phyloP scores from a whole-genome alignment of 2,113 vertebrate genomes.

The Camelus bactrianus region DNA sequence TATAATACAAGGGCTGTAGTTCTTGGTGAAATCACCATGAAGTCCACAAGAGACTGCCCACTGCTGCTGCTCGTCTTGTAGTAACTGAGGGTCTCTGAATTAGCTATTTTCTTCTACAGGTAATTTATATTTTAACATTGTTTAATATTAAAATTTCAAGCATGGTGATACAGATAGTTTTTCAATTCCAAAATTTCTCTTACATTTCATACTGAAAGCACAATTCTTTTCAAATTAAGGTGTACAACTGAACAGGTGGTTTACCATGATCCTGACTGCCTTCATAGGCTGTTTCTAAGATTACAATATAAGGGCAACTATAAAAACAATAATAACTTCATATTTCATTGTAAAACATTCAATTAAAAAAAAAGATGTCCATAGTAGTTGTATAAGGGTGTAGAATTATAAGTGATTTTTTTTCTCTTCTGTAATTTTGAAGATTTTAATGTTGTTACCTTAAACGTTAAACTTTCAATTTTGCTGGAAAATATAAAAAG shows the following conservation, averaged over 20 bases:
- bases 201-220: background rate
- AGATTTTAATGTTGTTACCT: too few species aligned
- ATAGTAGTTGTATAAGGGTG: too few species aligned
- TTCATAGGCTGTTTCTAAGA: background rate
- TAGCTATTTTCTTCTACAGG: background rate
- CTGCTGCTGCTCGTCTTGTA: background rate
- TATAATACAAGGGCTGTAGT: background rate
- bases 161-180: background rate
- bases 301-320: background rate
- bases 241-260: background rate
- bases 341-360: background rate
- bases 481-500: background rate
- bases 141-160: background rate
- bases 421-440: too few species aligned
- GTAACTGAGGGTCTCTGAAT: background rate
- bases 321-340: background rate
- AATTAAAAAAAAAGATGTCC: too few species aligned
- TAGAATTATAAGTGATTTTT: too few species aligned
- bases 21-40: background rate
- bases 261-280: background rate
- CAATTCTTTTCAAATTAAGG: background rate
- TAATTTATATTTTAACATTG: constrained; percentile 17
- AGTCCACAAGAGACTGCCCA: background rate
- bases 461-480: background rate
- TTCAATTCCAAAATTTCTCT: background rate